These are phyloP conservation scores for Pachyuromys duprasi DNA, from an alignment of 2,797 vertebrate species.

Conservation along the genomic window DNA sequence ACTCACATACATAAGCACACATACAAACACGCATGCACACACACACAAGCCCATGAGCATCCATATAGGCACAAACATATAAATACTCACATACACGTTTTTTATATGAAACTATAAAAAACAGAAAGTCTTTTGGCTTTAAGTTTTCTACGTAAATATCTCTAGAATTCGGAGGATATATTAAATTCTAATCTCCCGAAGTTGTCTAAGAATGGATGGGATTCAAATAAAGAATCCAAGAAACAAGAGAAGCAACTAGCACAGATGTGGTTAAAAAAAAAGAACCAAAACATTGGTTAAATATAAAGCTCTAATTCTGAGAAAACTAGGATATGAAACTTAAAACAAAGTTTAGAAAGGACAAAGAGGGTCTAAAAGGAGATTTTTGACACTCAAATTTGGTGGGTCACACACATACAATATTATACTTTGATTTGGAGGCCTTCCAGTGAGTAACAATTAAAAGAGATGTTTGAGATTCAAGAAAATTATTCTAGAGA, in stretches of 20 bases:
- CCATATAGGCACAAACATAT: not conserved
- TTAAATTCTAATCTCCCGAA: not conserved
- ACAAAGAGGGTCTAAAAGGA: not conserved
- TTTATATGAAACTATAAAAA: not conserved
- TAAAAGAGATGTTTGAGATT: not conserved
- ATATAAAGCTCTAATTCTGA: not conserved
- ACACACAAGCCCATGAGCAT: not conserved
- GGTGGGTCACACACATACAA: not conserved
- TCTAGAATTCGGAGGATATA: not conserved
- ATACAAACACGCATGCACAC: not conserved
- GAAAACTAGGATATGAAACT: not conserved
- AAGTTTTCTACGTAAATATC: not conserved
- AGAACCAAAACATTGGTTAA: not conserved
- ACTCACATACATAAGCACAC: not conserved
- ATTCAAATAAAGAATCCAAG: not conserved
- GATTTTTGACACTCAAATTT: not conserved
- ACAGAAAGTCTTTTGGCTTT: not conserved
- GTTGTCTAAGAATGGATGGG: not conserved
- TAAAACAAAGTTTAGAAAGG: not conserved
- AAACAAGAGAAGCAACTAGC: not conserved
- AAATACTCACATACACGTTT: not conserved
- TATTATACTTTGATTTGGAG: not conserved
- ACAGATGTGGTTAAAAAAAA: not conserved
- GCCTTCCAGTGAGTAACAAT: not conserved
- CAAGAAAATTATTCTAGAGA: not conserved